phyloP scores from a whole-genome alignment of 2,797 vertebrate genomes.

The Siniperca undulata region DNA sequence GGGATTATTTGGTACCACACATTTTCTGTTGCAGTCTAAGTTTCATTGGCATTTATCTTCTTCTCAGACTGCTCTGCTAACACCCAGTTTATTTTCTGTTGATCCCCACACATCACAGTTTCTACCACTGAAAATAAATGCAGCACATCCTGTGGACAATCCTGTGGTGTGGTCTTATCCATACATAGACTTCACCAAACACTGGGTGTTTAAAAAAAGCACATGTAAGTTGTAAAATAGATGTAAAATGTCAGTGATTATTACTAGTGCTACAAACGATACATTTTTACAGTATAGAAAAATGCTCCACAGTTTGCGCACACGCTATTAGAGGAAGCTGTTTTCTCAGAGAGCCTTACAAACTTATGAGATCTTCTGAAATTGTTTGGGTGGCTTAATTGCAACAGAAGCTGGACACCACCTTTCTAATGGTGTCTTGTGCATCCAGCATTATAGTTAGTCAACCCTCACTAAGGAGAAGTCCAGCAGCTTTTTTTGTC shows the following conservation, averaged over 20 bases:
- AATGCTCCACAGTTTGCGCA: not conserved
- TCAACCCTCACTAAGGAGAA: not conserved
- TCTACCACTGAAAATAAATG: not conserved
- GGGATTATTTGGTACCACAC: not conserved
- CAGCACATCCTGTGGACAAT: not conserved
- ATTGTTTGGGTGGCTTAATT: not conserved
- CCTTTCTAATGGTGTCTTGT: not conserved
- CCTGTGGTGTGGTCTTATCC: not conserved
- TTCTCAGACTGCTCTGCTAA: not conserved
- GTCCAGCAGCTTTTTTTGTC: constrained; percentile 13
- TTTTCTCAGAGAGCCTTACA: not conserved
- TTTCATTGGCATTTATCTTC: not conserved
- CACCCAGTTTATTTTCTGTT: not conserved
- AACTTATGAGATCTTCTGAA: not conserved
- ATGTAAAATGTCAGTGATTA: not conserved
- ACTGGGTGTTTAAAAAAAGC: not conserved
- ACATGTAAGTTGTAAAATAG: not conserved
- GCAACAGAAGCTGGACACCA: not conserved
- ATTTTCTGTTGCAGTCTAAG: not conserved
- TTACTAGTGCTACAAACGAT: not conserved
- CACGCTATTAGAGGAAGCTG: not conserved
- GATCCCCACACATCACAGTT: not conserved
- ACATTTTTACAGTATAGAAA: not conserved
- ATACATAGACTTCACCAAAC: not conserved
- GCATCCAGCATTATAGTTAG: not conserved